phyloP scores from a whole-genome alignment of 2,888 invertebrate species.

The Netelia virgata region DNA sequence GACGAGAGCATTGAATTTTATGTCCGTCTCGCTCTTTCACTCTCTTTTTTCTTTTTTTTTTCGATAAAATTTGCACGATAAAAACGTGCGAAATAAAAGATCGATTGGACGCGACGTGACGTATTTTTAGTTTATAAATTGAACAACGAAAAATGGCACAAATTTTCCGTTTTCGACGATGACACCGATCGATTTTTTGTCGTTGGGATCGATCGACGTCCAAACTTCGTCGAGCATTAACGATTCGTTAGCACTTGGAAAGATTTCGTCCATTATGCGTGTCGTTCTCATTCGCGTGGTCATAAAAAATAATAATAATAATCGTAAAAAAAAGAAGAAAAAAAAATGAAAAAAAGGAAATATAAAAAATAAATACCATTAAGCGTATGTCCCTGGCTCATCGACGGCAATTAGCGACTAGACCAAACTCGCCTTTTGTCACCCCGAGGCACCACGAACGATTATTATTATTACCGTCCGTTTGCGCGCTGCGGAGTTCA shows the following conservation, averaged over 20 bases:
- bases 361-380: conserved; percentile 40
- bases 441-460: conserved; percentile 32
- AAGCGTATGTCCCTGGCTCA: conserved; percentile 45
- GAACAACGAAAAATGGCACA: too few relatives aligned
- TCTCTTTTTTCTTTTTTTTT: too few relatives aligned
- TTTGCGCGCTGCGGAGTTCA: conserved; percentile 37
- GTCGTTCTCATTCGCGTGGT: conserved; percentile 38
- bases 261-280: conserved; percentile 28
- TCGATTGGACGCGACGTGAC: too few relatives aligned
- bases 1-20: conserved; percentile 27
- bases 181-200: background rate
- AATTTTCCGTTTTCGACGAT: too few relatives aligned
- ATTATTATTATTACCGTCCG: conserved; percentile 53
- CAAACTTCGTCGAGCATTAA: background rate
- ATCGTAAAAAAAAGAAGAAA: background rate
- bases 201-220: background rate
- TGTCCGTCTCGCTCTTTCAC: background rate
- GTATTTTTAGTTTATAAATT: too few relatives aligned
- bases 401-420: conserved; percentile 59
- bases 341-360: conserved; percentile 24
- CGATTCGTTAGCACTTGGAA: conserved; percentile 25
- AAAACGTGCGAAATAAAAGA: too few relatives aligned
- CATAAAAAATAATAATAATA: conserved; percentile 46
- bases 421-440: conserved; percentile 48
- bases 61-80: too few relatives aligned